Base-by-base conservation (phyloP, 2,113 vertebrate species). In the Accipiter cooperii region DNA sequence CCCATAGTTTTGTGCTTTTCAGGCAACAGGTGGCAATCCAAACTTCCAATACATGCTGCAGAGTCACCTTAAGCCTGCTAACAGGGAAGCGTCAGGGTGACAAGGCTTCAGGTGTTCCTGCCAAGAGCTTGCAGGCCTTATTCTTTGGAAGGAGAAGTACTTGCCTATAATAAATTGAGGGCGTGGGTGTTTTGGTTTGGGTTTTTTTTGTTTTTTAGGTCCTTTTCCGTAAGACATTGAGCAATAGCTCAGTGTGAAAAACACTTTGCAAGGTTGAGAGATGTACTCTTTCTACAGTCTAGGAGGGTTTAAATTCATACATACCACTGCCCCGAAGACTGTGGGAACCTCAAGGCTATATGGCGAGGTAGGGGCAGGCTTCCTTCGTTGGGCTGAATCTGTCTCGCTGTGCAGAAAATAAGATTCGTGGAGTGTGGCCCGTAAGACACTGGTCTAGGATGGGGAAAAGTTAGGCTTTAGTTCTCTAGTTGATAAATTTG, bases 371-470 rank as follows among this genome's bases (percentile, higher is more conserved):
- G 38, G 22, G 17, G 6, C 7, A 13, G 34, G 28, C 78, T 89
- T 82, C 3, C 4, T 85, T 88, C n/a, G 44, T 63, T 47, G 24
- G 34, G 8, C 31, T 87, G 16, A 36, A 66, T 60, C 31, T 82
- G 11, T 51, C 17, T 75, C 12, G 2, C 34, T 85, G 36, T 52
- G 54, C 52, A 73, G 82, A 81, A 87, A 46, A 74, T 33, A 73
- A 7, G 13, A 29, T 44, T 51, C 9, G 44, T 0, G 2, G 49
- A 9, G 4, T n/a, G 33, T 68, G 34, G 36, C 22, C 18, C 0
- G 0, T 33, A 68, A 84, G 47, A 28, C 26, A 9, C 14, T 4
- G 4, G 28, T 54, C 24, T 75, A n/a, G 20, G 20, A 38, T 21
- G 19, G 64, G 31, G 61, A 64, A 33, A 31, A 69, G 52, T 73